phyloP scores from a whole-genome alignment of 2,888 invertebrate species.

The Andrena hattorfiana region DNA sequence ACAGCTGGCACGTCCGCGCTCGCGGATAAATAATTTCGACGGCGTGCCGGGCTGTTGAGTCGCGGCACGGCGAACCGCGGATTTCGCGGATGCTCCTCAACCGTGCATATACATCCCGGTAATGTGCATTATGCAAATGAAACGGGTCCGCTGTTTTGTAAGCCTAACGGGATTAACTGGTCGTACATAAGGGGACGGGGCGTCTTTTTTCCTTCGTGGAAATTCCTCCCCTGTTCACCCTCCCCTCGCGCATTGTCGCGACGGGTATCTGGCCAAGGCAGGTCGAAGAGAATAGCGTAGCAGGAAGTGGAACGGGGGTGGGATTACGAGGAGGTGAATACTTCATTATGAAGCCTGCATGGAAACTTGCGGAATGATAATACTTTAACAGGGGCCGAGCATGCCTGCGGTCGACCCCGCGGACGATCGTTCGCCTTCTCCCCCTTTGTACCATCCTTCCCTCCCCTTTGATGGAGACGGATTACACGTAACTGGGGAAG shows the following conservation, averaged over 20 bases:
- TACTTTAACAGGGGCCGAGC: constrained; percentile 67
- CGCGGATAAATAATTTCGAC: constrained; percentile 31
- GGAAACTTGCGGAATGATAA: constrained; percentile 71
- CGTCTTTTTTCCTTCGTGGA: not conserved
- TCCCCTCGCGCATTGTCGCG: constrained; percentile 26
- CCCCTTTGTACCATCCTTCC: not conserved
- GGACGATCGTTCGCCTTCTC: constrained; percentile 39
- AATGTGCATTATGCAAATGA: constrained; percentile 2
- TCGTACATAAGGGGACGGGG: constrained; percentile 30
- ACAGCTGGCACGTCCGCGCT: constrained; percentile 17
- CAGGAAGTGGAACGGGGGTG: constrained; percentile 66
- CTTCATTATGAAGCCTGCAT: constrained; percentile 71
- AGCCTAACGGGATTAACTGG: constrained; percentile 31
- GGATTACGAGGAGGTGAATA: constrained; percentile 73
- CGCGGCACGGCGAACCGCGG: not conserved
- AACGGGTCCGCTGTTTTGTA: constrained; percentile 31
- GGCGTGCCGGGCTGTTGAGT: not conserved
- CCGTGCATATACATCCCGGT: not conserved
- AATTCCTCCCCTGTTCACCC: not conserved
- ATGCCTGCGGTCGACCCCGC: constrained; percentile 41
- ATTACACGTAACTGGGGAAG: constrained; percentile 66
- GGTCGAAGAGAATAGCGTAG: constrained; percentile 61
- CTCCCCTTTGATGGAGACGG: constrained; percentile 36
- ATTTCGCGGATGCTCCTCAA: not conserved
- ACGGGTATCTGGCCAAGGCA: constrained; percentile 52